phyloP scores from a whole-genome alignment of 2,113 vertebrate species.

The Phycodurus eques region DNA sequence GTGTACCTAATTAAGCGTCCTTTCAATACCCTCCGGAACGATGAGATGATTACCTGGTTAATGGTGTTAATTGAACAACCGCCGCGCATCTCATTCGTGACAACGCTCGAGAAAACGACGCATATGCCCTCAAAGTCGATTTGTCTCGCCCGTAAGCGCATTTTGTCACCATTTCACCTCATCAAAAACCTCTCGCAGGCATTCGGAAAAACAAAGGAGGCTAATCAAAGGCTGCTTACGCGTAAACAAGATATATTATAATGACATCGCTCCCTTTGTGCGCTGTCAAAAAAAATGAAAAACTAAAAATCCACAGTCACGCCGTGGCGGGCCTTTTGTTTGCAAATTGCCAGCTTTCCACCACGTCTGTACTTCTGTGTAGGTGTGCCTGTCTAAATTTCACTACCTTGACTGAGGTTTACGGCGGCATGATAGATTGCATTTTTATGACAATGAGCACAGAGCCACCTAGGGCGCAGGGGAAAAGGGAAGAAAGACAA shows the following conservation, averaged over 20 bases:
- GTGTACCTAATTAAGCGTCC: not conserved
- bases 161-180: not conserved
- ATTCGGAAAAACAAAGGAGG: not conserved
- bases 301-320: constrained; percentile 18
- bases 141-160: not conserved
- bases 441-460: constrained; percentile 69
- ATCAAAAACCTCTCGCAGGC: not conserved
- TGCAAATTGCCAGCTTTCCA: constrained; percentile 37
- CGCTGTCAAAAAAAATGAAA: not conserved
- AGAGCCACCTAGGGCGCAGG: constrained; percentile 41
- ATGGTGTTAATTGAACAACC: not conserved
- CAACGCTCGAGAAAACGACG: not conserved
- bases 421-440: constrained; percentile 46
- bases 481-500: constrained; percentile 35
- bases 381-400: constrained; percentile 45
- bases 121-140: not conserved
- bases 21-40: not conserved
- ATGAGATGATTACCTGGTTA: not conserved
- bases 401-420: constrained; percentile 51
- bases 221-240: constrained; percentile 10
- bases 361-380: constrained; percentile 16
- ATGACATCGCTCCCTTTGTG: constrained; percentile 22
- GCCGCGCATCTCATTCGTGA: not conserved
- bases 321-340: constrained; percentile 16
- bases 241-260: constrained; percentile 20